These are phyloP conservation scores for Pogonognathellus flavescens DNA, from an alignment of 1,140 invertebrate species.

Conservation along the genomic window DNA sequence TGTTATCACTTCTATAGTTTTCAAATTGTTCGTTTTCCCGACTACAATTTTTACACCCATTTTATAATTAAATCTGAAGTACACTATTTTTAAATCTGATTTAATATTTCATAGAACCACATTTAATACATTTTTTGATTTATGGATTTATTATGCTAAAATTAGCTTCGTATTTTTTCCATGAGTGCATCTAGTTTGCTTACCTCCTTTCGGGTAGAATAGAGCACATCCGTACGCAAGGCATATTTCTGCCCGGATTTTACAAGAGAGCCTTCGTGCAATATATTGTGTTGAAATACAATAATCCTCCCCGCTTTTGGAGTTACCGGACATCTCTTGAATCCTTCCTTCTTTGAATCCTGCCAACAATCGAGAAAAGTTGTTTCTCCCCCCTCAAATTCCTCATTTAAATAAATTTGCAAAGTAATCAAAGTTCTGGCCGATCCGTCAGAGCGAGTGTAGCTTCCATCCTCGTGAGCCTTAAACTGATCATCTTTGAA, in stretches of 20 bases:
- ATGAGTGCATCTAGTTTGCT: no score
- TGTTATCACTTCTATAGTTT: no score
- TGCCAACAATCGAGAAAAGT: conserved; percentile 47
- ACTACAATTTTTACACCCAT: no score
- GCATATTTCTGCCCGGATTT: conserved; percentile 46
- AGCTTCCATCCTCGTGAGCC: conserved; percentile 40
- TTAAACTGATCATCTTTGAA: conserved; percentile 42
- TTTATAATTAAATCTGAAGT: no score
- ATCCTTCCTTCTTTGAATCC: no score
- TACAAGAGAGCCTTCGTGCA: conserved; percentile 33
- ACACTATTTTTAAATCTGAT: no score
- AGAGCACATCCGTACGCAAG: conserved; percentile 49
- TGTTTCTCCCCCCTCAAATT: conserved; percentile 59
- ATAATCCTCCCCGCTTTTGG: conserved; percentile 46
- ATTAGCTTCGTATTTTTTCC: no score
- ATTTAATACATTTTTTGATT: no score
- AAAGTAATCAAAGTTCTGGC: conserved; percentile 50
- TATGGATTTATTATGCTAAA: no score
- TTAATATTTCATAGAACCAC: no score
- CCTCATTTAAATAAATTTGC: conserved; percentile 62
- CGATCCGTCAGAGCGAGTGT: conserved; percentile 3
- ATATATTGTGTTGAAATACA: conserved; percentile 54
- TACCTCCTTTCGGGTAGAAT: not conserved
- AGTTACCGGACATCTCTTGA: not conserved
- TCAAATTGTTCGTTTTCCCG: no score